Conservation (phyloP, 2,797 vertebrate species). For the Anas flavirostris region DNA sequence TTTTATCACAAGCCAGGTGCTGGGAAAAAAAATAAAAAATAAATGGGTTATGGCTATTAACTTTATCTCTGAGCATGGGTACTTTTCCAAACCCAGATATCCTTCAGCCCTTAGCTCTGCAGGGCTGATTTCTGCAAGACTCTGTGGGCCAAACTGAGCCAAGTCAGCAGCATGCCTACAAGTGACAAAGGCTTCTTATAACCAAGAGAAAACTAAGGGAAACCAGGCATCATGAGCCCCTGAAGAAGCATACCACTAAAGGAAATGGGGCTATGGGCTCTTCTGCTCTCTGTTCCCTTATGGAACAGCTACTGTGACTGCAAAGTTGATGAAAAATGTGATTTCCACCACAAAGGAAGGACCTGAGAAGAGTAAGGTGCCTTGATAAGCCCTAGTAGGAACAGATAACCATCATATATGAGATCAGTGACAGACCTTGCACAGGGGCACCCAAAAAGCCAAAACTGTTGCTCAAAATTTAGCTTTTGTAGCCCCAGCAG, state of each 20-base stretch:
- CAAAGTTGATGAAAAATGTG: not conserved
- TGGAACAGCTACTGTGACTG: not conserved
- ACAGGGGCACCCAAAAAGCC: not conserved
- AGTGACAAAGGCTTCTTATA: not conserved
- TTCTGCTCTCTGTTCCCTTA: not conserved
- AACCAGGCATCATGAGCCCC: not conserved
- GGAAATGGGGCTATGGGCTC: not conserved
- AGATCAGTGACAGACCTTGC: not conserved
- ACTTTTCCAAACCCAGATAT: not conserved
- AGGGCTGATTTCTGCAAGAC: not conserved
- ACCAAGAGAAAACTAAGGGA: not conserved
- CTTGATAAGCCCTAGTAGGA: not conserved
- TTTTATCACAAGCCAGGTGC: not conserved
- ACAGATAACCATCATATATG: not conserved
- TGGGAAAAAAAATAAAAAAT: not conserved
- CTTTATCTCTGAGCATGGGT: not conserved
- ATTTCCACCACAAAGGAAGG: not conserved
- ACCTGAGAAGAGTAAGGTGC: not conserved
- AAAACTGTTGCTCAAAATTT: not conserved
- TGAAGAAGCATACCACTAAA: not conserved
- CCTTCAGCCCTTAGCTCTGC: not conserved
- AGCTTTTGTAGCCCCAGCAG: not conserved
- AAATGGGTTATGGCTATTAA: not conserved
- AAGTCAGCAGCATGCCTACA: not conserved
- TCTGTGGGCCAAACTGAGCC: not conserved